phyloP scores from a whole-genome alignment of 2,797 vertebrate species.

The Onychomys torridus region DNA sequence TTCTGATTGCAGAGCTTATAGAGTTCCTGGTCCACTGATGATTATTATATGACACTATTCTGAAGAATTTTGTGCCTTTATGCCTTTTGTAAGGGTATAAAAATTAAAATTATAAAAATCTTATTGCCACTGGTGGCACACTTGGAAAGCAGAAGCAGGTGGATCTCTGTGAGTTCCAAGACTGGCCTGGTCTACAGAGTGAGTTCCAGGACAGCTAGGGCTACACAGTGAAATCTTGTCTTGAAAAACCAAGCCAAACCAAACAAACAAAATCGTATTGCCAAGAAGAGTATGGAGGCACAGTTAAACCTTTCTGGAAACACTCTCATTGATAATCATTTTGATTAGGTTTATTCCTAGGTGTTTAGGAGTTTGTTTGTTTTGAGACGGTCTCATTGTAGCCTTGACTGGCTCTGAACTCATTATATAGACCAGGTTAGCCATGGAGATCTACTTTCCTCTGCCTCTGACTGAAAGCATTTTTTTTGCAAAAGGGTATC shows the following conservation, averaged over 20 bases:
- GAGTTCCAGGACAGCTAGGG: no score
- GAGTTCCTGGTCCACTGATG: no score
- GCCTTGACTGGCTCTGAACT: not conserved
- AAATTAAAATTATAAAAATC: not conserved
- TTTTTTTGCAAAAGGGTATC: not conserved
- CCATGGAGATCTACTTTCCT: not conserved
- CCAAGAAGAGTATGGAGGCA: not conserved
- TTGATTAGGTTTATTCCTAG: not conserved
- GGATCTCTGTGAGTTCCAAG: no score
- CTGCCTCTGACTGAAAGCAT: not conserved
- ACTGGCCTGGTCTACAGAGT: no score
- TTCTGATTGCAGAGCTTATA: not conserved
- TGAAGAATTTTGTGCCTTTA: not conserved
- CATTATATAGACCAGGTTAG: not conserved
- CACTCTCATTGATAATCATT: not conserved
- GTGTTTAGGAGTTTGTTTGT: not conserved
- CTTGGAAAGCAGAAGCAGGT: no score
- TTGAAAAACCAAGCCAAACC: no score
- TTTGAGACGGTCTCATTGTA: not conserved
- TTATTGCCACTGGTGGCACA: not conserved
- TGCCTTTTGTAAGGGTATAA: not conserved
- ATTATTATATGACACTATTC: not conserved
- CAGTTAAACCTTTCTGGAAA: not conserved
- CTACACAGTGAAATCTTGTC: no score
- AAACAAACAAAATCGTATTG: not conserved